Percentiles rank a stretch among this genome's conserved stretches.
phyloP scores from a whole-genome alignment of 37 sponge, comb jelly and placozoan species.

The Ianthella basta region DNA sequence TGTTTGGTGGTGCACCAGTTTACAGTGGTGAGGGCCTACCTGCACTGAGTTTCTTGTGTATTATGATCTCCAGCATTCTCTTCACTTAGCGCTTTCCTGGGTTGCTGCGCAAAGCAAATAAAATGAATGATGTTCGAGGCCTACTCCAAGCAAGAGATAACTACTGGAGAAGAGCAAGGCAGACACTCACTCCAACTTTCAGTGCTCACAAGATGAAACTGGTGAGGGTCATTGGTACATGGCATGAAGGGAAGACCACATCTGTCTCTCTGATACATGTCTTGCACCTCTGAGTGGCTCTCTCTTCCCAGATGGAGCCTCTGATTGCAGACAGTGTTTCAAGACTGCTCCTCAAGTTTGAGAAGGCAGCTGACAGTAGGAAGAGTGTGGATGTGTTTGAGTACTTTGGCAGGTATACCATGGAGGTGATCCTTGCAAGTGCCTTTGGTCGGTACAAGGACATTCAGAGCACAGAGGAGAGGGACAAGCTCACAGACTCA shows the following conservation, averaged over 20 bases:
- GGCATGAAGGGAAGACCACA: too few relatives aligned
- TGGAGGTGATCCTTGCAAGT: conserved; percentile 35
- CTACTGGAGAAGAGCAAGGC: conserved; percentile 50
- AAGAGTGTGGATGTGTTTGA: conserved; percentile 53
- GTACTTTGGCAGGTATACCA: conserved; percentile 14
- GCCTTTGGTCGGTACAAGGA: conserved; percentile 36
- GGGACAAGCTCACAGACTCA: conserved; percentile 50
- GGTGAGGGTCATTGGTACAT: conserved; percentile 9
- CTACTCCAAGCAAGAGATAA: conserved; percentile 52
- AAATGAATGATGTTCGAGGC: conserved; percentile 1
- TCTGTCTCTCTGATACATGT: too few relatives aligned
- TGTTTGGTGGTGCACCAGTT: too few relatives aligned
- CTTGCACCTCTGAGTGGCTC: not conserved
- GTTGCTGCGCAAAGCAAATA: not conserved
- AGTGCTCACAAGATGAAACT: conserved; percentile 63
- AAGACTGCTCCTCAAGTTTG: conserved; percentile 33
- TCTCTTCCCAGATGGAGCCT: conserved; percentile 59
- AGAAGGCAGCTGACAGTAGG: conserved; percentile 30
- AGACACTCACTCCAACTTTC: conserved; percentile 66
- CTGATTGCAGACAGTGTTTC: conserved; percentile 49
- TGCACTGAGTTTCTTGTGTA: too few relatives aligned
- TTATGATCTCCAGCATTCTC: not conserved
- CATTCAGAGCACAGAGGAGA: conserved; percentile 19
- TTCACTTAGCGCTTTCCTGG: not conserved
- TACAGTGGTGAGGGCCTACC: too few relatives aligned